phyloP scores from a whole-genome alignment of 2,888 invertebrate genomes.

The Andrena fulva region DNA sequence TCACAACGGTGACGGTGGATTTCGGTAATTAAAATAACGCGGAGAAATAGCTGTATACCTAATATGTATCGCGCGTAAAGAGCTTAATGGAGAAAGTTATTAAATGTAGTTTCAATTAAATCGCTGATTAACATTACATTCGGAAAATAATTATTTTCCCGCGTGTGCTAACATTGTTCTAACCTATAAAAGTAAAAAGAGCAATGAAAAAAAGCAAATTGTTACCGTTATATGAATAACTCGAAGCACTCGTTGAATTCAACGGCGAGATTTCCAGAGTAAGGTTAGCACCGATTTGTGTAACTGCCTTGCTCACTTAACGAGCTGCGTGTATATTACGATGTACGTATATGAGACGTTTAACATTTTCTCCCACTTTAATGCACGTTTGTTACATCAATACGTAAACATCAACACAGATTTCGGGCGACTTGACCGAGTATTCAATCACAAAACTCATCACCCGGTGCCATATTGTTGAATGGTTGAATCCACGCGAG shows the following conservation, averaged over 20 bases:
- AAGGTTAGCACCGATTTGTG: slow-evolving; percentile 41
- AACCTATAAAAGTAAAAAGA: not conserved
- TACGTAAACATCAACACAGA: slow-evolving; percentile 22
- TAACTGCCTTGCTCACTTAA: slow-evolving; percentile 12
- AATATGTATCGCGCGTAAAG: not conserved
- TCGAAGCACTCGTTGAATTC: slow-evolving; percentile 16
- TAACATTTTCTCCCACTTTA: slow-evolving; percentile 34
- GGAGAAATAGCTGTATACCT: not conserved
- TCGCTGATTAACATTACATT: not conserved
- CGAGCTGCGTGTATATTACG: slow-evolving; percentile 9
- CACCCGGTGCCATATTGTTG: slow-evolving; percentile 61
- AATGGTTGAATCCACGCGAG: slow-evolving; percentile 29
- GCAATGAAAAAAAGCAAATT: not conserved
- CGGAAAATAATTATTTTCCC: not conserved
- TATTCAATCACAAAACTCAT: slow-evolving; percentile 24
- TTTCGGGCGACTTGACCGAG: slow-evolving; percentile 25
- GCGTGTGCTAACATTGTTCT: not conserved
- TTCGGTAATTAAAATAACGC: not conserved
- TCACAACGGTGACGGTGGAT: not conserved
- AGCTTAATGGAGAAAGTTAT: not conserved
- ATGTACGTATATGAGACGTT: not conserved
- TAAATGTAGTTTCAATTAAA: not conserved
- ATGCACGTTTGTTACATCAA: slow-evolving; percentile 18
- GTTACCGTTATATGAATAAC: slow-evolving; percentile 38
- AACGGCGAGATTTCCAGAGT: slow-evolving; percentile 5